A percentile compares a stretch with the other conserved stretches of the same genome.
Conservation (phyloP, 2,113 vertebrate species). For the Pica pica region DNA sequence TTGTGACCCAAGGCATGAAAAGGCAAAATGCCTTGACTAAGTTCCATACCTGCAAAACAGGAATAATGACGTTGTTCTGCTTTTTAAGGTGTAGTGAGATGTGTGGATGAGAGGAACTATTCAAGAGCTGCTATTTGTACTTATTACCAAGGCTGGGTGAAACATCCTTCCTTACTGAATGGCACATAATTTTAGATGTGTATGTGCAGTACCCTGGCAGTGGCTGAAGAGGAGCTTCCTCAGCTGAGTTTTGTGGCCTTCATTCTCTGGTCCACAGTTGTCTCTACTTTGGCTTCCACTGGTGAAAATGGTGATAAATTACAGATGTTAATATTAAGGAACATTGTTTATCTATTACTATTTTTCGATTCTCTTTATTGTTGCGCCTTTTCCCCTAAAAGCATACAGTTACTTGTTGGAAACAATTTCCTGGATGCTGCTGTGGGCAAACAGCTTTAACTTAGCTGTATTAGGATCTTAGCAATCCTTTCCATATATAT, state of each 20-base stretch:
- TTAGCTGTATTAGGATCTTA: background rate
- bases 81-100: background rate
- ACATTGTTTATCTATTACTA: background rate
- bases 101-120: background rate
- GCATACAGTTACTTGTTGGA: background rate
- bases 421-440: background rate
- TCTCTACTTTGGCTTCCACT: background rate
- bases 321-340: background rate
- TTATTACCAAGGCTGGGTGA: background rate
- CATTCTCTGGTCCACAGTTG: background rate
- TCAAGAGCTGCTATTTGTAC: background rate
- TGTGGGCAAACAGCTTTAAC: background rate
- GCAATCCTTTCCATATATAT: background rate
- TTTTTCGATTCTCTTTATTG: background rate
- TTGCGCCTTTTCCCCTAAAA: background rate
- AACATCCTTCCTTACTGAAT: background rate
- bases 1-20: background rate
- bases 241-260: background rate
- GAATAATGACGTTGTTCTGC: background rate
- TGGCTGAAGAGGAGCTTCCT: background rate
- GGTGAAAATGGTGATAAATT: background rate
- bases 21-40: background rate
- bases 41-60: background rate
- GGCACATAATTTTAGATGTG: background rate
- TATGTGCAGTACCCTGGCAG: background rate